Percentiles rank a stretch among this genome's conserved stretches.
Evolutionary conservation across 2,113 vertebrate species (phyloP).

Genomic region (Trachemys scripta): DNA sequence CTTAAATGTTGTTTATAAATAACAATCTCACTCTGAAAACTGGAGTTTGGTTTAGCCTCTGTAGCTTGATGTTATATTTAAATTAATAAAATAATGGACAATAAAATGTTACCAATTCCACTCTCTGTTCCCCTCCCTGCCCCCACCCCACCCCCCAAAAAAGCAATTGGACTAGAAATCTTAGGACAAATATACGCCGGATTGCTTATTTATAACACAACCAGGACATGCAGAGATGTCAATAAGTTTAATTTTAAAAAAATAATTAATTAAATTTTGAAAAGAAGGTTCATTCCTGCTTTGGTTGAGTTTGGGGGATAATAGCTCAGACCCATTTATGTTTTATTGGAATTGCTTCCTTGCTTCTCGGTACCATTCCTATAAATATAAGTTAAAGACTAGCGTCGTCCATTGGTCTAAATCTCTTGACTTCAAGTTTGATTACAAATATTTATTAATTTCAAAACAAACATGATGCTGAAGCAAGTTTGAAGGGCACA

Average conservation of each 20-base stretch:
- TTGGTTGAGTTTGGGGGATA: not conserved
- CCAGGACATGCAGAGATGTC: not conserved
- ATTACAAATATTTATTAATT: not conserved
- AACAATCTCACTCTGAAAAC: not conserved
- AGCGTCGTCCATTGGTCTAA: not conserved
- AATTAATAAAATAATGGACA: not conserved
- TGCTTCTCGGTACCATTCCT: accelerated
- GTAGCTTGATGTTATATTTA: not conserved
- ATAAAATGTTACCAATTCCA: not conserved
- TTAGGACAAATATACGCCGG: not conserved
- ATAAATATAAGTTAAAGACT: not conserved
- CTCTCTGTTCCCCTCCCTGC: accelerated
- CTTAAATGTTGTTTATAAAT: not conserved
- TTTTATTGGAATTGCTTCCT: not conserved
- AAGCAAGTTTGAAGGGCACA: not conserved
- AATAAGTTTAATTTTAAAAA: not conserved
- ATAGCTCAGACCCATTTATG: not conserved
- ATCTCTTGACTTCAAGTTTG: not conserved
- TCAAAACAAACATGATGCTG: accelerated
- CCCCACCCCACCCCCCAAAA: not conserved
- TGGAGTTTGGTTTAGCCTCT: not conserved
- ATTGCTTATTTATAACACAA: not conserved
- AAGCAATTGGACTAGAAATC: not conserved
- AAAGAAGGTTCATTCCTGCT: not conserved
- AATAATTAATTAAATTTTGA: not conserved